phyloP scores from a whole-genome alignment of 2,888 invertebrate species.

The Rugalucina vietnamica region DNA sequence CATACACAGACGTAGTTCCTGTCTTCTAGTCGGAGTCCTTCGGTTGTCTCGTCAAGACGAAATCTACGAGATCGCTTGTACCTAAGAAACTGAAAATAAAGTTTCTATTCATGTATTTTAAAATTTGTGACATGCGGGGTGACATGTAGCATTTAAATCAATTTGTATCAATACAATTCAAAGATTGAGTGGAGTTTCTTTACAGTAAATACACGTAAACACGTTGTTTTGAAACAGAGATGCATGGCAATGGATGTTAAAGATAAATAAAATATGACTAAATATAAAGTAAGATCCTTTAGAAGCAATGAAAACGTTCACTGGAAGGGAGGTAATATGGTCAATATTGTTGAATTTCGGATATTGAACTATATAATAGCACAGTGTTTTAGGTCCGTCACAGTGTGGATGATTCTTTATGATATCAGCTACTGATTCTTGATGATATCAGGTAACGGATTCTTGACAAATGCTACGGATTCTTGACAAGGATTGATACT shows the following conservation, averaged over 20 bases:
- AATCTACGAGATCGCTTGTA: neutral
- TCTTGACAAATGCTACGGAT: too few relatives aligned
- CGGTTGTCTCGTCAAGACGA: neutral
- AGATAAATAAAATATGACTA: too few relatives aligned
- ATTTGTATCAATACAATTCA: neutral
- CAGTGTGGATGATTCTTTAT: too few relatives aligned
- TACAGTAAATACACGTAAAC: neutral
- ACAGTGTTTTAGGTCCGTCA: too few relatives aligned
- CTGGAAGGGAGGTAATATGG: too few relatives aligned
- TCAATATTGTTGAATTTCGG: too few relatives aligned
- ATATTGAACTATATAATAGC: too few relatives aligned
- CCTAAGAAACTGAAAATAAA: neutral
- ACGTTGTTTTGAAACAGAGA: neutral
- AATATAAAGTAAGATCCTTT: too few relatives aligned
- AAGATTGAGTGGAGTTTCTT: neutral
- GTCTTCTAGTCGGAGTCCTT: neutral
- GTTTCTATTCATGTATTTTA: neutral
- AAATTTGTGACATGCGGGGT: neutral
- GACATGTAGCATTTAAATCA: neutral
- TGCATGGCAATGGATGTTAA: neutral
- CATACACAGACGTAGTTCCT: slow-evolving; percentile 2
- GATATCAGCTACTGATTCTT: too few relatives aligned
- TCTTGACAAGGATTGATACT: too few relatives aligned
- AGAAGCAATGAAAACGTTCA: too few relatives aligned
- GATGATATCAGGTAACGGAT: too few relatives aligned